Conservation (phyloP, 2,888 invertebrate genomes). For the Limnephilus marmoratus region DNA sequence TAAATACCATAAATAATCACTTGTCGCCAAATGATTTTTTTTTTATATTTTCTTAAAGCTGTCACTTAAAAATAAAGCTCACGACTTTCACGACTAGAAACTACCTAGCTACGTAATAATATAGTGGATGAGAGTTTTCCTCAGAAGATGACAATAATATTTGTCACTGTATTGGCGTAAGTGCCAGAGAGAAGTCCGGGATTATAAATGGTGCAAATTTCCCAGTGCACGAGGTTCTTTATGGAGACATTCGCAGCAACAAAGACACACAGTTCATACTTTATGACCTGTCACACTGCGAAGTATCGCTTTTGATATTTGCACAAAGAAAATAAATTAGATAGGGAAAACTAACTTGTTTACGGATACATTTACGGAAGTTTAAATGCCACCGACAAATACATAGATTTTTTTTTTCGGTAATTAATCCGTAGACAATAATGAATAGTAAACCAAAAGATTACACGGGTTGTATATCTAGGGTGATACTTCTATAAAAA, state of each 20-base stretch:
- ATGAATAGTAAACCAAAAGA: too few species aligned
- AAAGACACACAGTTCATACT: conserved; percentile 25
- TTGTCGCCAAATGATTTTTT: too few species aligned
- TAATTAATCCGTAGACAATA: too few species aligned
- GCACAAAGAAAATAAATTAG: background rate
- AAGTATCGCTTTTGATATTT: conserved; percentile 9
- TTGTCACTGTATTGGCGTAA: background rate
- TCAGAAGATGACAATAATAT: background rate
- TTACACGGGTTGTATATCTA: too few species aligned
- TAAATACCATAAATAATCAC: too few species aligned
- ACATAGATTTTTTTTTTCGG: too few species aligned
- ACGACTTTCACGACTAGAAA: background rate
- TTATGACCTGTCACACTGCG: conserved; percentile 43
- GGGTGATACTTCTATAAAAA: too few species aligned
- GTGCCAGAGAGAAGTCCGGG: background rate
- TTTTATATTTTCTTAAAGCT: too few species aligned
- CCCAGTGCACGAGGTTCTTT: conserved; percentile 9
- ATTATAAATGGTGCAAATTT: conserved; percentile 38
- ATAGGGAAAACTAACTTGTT: background rate
- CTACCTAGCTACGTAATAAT: background rate
- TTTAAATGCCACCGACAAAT: too few species aligned
- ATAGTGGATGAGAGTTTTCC: background rate
- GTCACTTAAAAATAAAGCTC: background rate
- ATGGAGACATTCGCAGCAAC: conserved; percentile 43
- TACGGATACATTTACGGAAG: background rate